Conservation (phyloP, 2,113 vertebrate species). For the Anas platyrhynchos region DNA sequence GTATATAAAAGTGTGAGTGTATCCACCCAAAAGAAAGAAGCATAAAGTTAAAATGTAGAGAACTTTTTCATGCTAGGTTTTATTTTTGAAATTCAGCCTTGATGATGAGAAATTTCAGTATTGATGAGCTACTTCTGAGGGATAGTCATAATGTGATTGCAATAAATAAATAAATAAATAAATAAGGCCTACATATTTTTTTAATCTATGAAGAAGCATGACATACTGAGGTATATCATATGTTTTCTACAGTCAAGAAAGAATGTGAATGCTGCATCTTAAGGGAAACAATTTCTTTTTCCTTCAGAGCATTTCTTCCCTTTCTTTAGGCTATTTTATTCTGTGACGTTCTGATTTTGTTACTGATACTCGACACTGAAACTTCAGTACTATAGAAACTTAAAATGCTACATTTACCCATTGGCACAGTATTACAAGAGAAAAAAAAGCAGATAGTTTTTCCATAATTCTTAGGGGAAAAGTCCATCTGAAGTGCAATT, state of each 20-base stretch:
- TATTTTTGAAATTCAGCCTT: not conserved
- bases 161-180: not conserved
- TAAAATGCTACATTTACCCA: not conserved
- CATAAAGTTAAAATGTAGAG: not conserved
- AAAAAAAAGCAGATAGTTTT: not conserved
- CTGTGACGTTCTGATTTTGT: not conserved
- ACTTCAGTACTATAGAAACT: not conserved
- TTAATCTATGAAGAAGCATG: not conserved
- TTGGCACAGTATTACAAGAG: not conserved
- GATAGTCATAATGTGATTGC: not conserved
- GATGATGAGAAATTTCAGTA: not conserved
- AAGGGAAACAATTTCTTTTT: not conserved
- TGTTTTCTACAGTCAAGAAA: not conserved
- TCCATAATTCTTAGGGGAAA: not conserved
- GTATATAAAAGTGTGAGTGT: fast-evolving
- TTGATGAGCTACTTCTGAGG: not conserved
- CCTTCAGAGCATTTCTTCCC: not conserved
- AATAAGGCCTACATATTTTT: not conserved
- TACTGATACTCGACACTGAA: not conserved
- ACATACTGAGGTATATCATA: not conserved
- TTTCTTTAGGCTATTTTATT: not conserved
- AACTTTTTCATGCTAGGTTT: not conserved
- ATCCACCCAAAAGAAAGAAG: not conserved
- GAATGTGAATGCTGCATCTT: not conserved
- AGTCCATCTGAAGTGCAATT: not conserved